Base-by-base conservation (phyloP, 2,888 invertebrate species). In the Gari tellinella region DNA sequence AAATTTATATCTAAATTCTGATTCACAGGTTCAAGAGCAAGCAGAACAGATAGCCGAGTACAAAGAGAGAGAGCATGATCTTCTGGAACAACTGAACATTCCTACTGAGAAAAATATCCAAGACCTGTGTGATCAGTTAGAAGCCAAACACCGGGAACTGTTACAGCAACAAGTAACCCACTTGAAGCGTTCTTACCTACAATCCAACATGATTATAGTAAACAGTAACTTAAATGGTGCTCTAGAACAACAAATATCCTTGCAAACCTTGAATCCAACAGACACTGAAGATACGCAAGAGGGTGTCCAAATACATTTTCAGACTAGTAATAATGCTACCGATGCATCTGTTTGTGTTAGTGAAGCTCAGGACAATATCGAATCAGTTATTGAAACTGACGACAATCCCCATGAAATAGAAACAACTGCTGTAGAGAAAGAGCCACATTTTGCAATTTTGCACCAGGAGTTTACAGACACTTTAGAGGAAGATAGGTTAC, bases 131-230 rank as follows among this genome's bases (percentile, higher is more conserved):
- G 65, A 72, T 14, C 75, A 81, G 17, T 58, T 86, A 23, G 82
- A 87, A 60, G 66, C 58, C 1, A 82, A 87, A 26, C 86, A 88
- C 43, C 72, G 77, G 25, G 83, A 83, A n/a, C 69, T 88, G 7
- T 63, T 88, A 10, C 80, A 82, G 23, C 78, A 83, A 25, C 87
- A 87, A 56, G 68, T 86, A 8, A 68, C 81, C 5, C 73, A 69
- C 17, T 61, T 87, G 8, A 82, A 83, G 48, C 77, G 80, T 10
- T 64, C 78, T 21, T 76, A 72, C 48, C 51, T 65, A 17, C 61
- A 51, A 52, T 40, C 61, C 10, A 73, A 73, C 23, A 67, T 72
- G 52, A 25, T 67, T 8, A 58, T 73, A 7, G 37, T 74, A n/a
- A 61, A 65, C n/a, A 23, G 48, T 25, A 41, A 31, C 26, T 49